A percentile compares a stretch with the other conserved stretches of the same genome.
Evolutionary conservation across 1,140 invertebrate genomes (phyloP).

Genomic region (Drosophila ironensis): DNA sequence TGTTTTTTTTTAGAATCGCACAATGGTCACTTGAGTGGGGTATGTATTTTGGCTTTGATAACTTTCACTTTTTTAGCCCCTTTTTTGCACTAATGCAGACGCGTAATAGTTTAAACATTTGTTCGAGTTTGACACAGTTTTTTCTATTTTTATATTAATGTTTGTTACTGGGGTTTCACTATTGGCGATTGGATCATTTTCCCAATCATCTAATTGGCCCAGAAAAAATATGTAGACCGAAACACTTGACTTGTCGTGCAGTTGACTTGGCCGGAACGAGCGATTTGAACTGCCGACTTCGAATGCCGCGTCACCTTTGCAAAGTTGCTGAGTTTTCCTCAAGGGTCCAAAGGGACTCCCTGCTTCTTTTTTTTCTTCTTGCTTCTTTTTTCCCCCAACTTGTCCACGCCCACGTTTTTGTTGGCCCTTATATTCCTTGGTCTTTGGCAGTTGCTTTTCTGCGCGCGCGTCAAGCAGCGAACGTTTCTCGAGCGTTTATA

Average conservation of each 20-base stretch:
- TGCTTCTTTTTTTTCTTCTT: neutral
- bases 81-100: slow-evolving; percentile 22
- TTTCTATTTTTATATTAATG: neutral
- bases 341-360: slow-evolving; percentile 24
- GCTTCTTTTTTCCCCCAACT: slow-evolving; percentile 2
- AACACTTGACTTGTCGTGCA: slow-evolving; percentile 39
- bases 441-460: slow-evolving; percentile 38
- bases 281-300: slow-evolving; percentile 19
- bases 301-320: slow-evolving; percentile 33
- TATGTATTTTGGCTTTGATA: slow-evolving; percentile 39
- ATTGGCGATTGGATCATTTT: slow-evolving; percentile 1
- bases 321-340: neutral
- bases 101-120: slow-evolving; percentile 20
- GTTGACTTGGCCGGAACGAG: slow-evolving; percentile 40
- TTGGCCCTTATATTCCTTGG: slow-evolving; percentile 1
- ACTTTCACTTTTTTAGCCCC: slow-evolving; percentile 50
- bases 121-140: slow-evolving; percentile 35
- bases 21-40: slow-evolving; percentile 54
- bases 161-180: too few relatives aligned
- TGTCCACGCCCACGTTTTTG: slow-evolving; percentile 38
- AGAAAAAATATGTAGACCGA: slow-evolving; percentile 8
- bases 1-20: slow-evolving; percentile 68
- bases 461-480: slow-evolving; percentile 75
- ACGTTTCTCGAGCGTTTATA: slow-evolving; percentile 79
- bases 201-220: slow-evolving; percentile 27